Evolutionary conservation across 1,140 invertebrate genomes (phyloP), one percentile per base, ranked within the genome.

Genomic region (Drosophila mojavensis): DNA sequence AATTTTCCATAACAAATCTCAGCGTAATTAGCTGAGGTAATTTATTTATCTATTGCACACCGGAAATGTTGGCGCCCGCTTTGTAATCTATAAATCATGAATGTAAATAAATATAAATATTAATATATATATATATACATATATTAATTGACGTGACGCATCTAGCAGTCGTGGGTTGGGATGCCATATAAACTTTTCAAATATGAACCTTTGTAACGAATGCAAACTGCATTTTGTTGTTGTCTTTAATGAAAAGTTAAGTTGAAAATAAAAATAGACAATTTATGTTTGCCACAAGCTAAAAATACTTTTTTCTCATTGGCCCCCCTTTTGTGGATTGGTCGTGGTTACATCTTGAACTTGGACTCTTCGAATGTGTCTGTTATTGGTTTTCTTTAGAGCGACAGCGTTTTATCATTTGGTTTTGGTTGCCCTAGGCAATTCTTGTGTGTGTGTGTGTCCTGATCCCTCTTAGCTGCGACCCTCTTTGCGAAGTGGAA

Each of bases 381-480:
- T 66, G 54, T 66, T 85, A 88, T 85, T 88, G 83, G 79, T 76
- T 85, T 85, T 70, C 81, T 75, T 56, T 66, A 11, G 63, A 56
- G 17, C 1, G 61, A 45, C 39, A 56, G 47, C 50, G 24, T 53
- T 45, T 45, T 75, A 73, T 83, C 80, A 81, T 75, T 81, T 71
- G 11, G 17, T 75, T 64, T 78, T 36, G 75, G 79, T 88, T 88
- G 82, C 82, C 83, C 61, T 55, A 39, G 79, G 82, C 83, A 69
- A 67, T 58, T 56, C 79, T 71, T 78, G 76, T 79, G 71, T 76
- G 59, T 82, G 81, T 84, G 80, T 65, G 43, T 62, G 30, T 47
- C 43, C 62, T 39, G 62, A 74, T 53, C 33, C 17, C 39, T 17
- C 10, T 9, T 33, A 36, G 7, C 36, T 28, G 5, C 30, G 7